Conservation (phyloP, 2,888 invertebrate genomes). For the Phania funesta region DNA sequence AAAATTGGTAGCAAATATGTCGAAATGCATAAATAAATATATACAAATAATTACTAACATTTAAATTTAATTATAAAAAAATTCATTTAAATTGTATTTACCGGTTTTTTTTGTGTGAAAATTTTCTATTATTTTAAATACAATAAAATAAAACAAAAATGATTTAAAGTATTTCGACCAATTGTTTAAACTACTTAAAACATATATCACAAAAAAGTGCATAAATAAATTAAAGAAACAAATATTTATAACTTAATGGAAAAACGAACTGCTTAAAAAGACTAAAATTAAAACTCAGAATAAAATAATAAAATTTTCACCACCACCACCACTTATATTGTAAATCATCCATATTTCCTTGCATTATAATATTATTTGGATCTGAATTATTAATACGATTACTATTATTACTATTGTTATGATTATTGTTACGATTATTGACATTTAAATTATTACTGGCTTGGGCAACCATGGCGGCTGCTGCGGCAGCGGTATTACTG, state of each 20-base stretch:
- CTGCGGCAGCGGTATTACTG: slow-evolving; percentile 82
- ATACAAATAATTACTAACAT: neutral
- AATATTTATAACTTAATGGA: neutral
- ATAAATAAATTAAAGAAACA: slow-evolving; percentile 45
- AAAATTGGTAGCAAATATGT: too few species aligned
- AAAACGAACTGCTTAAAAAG: neutral
- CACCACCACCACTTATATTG: slow-evolving; percentile 80
- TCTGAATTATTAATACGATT: slow-evolving; percentile 71
- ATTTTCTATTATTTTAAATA: slow-evolving; percentile 37
- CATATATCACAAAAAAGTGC: slow-evolving; percentile 64
- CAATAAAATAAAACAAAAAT: slow-evolving; percentile 13
- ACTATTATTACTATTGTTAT: slow-evolving; percentile 67
- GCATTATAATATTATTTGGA: slow-evolving; percentile 78
- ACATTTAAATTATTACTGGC: slow-evolving; percentile 75
- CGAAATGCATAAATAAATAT: too few species aligned
- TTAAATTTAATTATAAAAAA: neutral
- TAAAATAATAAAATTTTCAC: slow-evolving; percentile 70
- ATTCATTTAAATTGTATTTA: neutral
- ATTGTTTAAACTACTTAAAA: slow-evolving; percentile 58
- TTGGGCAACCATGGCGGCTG: slow-evolving; percentile 82
- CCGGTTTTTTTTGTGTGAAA: neutral
- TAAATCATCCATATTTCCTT: slow-evolving; percentile 79
- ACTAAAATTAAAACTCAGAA: slow-evolving; percentile 5
- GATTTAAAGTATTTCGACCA: neutral
- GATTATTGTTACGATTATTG: slow-evolving; percentile 67